phyloP scores from a whole-genome alignment of 2,113 vertebrate genomes.

The Crypturellus undulatus region DNA sequence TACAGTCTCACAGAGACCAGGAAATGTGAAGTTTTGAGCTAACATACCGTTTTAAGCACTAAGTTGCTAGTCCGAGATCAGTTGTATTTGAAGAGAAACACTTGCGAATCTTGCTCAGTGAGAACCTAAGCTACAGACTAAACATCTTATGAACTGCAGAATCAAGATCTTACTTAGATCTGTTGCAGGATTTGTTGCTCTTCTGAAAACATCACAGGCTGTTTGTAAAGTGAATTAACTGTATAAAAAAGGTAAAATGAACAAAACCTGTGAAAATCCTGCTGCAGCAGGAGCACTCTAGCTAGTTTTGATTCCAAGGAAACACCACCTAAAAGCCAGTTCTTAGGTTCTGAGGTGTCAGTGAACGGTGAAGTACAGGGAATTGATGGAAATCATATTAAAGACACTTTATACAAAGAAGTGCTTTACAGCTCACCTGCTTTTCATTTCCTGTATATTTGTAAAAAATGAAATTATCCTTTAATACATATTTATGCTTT shows the following conservation, averaged over 20 bases:
- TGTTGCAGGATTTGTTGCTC: neutral
- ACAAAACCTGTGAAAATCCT: neutral
- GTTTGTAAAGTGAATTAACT: neutral
- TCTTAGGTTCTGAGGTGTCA: neutral
- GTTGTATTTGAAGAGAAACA: neutral
- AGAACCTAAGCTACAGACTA: neutral
- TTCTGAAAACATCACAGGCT: neutral
- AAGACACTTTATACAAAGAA: constrained; percentile 6
- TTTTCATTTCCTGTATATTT: constrained; percentile 52
- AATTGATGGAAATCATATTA: neutral
- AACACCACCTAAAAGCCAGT: neutral
- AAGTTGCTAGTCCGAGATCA: neutral
- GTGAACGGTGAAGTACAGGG: neutral
- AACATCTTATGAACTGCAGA: neutral
- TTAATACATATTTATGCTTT: constrained; percentile 9
- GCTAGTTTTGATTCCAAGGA: constrained; percentile 2
- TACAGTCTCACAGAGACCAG: accelerated
- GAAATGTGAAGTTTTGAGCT: neutral
- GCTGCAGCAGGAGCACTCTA: neutral
- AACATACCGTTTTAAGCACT: neutral
- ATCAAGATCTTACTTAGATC: neutral
- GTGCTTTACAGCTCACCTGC: constrained; percentile 33
- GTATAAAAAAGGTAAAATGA: neutral
- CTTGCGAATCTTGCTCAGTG: neutral
- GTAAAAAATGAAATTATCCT: neutral